Evolutionary conservation across 2,113 vertebrate genomes (phyloP), one percentile per base, ranked within the genome.

Genomic region (Propithecus coquereli): DNA sequence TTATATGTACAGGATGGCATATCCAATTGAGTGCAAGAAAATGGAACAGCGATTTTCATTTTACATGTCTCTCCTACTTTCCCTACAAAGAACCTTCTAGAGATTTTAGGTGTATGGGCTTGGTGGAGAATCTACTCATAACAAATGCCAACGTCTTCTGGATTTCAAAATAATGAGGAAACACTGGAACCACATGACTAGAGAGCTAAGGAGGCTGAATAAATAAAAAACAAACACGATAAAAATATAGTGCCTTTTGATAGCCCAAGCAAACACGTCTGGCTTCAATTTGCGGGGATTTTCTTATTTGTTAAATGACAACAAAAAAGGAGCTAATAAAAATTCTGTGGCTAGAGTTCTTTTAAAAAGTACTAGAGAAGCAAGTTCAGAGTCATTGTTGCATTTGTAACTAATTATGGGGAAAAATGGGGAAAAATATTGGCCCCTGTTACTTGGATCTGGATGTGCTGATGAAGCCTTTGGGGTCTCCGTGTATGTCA

Each of bases 201-300:
- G 27, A 96, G 32, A 17, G 92, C 7, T 47, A 87, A 96, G 96
- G 92, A 7, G 68, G 61, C 32, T 63, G 85, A 63, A 71, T 59
- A 97, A 97, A 95, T 87, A 73, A 91, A 92, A 93, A 93, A 74
- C 9, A 74, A 85, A 8, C 45, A 70, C 47, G 84, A 97, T 97
- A 86, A 96, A 97, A 95, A 77, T 85, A 94, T 68, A 30, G 84
- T 45, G 65, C 14, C 17, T 95, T 94, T 96, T 95, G 63, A 87
- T 96, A 92, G 87, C 54, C 85, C 91, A 40, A 63, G 30, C 81
- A 87, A 96, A 97, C 52, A 86, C 17, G 94, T 93, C 96, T 98
- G 97, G 91, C 70, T 98, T 97, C 91, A 96, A 96, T 98, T 97
- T 98, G 82, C 25, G 77, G 81, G 70, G 57, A 92, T 97, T 97